Percentiles rank a stretch among this genome's conserved stretches.
Conservation (phyloP, 2,113 vertebrate species). For the Pelusios castaneus region DNA sequence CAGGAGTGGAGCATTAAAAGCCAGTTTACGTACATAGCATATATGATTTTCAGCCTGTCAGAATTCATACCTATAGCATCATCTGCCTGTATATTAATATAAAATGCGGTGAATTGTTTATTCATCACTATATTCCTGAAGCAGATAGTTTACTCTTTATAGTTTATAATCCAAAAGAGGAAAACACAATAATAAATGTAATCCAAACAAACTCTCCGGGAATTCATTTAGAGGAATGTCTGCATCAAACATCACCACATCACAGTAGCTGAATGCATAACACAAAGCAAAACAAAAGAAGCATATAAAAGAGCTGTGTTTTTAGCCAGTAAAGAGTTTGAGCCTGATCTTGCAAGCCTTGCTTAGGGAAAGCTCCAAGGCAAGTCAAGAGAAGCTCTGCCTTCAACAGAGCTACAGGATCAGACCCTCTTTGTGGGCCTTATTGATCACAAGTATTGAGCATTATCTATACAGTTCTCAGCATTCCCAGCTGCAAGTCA, state of each 20-base stretch:
- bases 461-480: neutral
- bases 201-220: neutral
- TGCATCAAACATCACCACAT: neutral
- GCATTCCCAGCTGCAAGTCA: neutral
- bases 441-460: neutral
- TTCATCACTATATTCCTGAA: slow-evolving; percentile 8
- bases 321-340: neutral
- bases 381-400: neutral
- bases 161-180: neutral
- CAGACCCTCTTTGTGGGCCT: neutral
- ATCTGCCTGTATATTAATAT: slow-evolving; percentile 15
- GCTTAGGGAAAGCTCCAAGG: neutral
- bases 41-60: slow-evolving; percentile 55
- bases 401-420: neutral
- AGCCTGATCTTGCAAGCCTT: neutral
- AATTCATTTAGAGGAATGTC: neutral
- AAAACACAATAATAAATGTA: neutral
- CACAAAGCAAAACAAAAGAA: neutral
- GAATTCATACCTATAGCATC: slow-evolving; percentile 49
- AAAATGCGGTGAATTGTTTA: slow-evolving; percentile 24
- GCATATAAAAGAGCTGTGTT: neutral
- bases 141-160: neutral
- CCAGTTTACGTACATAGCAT: neutral
- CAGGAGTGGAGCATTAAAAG: slow-evolving; percentile 25
- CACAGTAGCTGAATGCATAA: neutral